Conservation (phyloP, 2,113 vertebrate species). For the Echinops telfairi region DNA sequence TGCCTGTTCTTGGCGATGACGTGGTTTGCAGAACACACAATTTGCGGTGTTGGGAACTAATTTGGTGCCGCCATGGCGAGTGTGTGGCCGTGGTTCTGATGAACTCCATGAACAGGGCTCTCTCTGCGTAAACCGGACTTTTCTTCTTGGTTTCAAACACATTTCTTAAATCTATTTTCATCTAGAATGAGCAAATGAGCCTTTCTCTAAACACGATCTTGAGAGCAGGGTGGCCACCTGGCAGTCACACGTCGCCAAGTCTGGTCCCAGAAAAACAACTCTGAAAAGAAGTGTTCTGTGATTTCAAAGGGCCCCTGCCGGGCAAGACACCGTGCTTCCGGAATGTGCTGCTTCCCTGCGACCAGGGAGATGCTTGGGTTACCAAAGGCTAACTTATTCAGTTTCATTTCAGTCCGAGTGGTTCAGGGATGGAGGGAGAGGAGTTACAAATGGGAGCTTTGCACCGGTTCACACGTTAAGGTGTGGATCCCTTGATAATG, state of each 20-base stretch:
- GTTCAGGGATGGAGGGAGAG: background rate
- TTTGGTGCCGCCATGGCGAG: background rate
- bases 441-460: background rate
- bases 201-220: conserved; percentile 66
- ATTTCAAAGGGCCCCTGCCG: conserved; percentile 70
- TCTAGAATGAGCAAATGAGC: conserved; percentile 69
- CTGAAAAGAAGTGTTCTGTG: conserved; percentile 67
- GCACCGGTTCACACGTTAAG: conserved; percentile 14
- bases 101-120: background rate
- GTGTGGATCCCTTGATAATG: background rate
- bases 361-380: conserved; percentile 70
- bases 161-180: conserved; percentile 64
- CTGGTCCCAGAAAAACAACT: conserved; percentile 62
- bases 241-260: conserved; percentile 63
- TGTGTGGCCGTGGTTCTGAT: background rate
- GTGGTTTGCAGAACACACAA: background rate
- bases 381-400: conserved; percentile 80
- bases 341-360: conserved; percentile 63
- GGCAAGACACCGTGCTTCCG: conserved; percentile 75
- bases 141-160: conserved; percentile 60
- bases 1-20: background rate
- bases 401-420: conserved; percentile 71
- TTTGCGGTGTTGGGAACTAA: background rate
- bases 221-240: conserved; percentile 56
- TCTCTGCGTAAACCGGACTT: background rate